phyloP scores from a whole-genome alignment of 1,140 invertebrate species.

The Megalopta genalis region DNA sequence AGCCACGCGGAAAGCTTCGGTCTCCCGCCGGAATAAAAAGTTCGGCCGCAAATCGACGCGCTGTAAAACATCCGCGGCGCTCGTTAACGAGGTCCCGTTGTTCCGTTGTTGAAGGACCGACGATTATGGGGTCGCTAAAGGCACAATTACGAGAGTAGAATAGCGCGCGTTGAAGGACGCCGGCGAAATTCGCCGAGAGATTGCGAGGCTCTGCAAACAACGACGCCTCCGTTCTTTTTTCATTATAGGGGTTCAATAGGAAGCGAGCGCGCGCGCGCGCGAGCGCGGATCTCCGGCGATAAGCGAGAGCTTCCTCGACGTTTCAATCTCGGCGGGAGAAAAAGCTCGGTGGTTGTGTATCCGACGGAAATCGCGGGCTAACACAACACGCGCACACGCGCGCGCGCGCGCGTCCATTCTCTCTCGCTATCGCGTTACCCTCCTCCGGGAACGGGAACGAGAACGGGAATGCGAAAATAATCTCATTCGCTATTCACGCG shows the following conservation, averaged over 20 bases:
- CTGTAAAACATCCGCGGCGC: too few species aligned
- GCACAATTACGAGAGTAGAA: too few species aligned
- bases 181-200: not conserved
- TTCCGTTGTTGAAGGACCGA: too few species aligned
- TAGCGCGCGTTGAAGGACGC: not conserved
- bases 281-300: conserved; percentile 10
- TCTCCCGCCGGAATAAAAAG: too few species aligned
- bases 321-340: conserved; percentile 29
- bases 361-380: conserved; percentile 1
- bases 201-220: not conserved
- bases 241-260: not conserved
- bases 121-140: too few species aligned
- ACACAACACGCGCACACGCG: not conserved
- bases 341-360: not conserved
- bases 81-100: too few species aligned
- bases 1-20: too few species aligned
- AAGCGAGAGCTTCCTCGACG: conserved; percentile 37
- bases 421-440: not conserved
- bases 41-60: too few species aligned
- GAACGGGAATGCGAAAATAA: conserved; percentile 40
- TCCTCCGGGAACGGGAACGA: conserved; percentile 3
- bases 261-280: not conserved
- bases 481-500: conserved; percentile 48
- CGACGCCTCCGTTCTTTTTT: not conserved
- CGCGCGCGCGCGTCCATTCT: too few species aligned